Evolutionary conservation across 2,113 vertebrate genomes (phyloP), one percentile per base, ranked within the genome.

Genomic region (Fulmarus glacialis): DNA sequence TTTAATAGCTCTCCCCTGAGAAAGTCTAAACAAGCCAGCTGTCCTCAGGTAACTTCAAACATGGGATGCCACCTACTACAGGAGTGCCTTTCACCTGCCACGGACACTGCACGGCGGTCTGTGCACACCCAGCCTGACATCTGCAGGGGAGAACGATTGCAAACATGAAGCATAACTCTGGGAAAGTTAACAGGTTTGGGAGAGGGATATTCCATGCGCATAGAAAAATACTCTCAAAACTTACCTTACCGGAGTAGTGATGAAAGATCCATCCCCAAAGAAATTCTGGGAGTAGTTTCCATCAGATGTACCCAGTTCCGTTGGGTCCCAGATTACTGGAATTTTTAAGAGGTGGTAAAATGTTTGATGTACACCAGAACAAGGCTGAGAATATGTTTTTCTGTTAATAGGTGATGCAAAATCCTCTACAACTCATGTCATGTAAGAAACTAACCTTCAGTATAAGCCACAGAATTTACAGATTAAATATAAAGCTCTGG

Each of bases 311-410:
- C 7, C 36, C 34, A 22, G 8, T 47, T 87, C 30, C 13, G 13
- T 1, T 43, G 4, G 2, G 11, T 67, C 6, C 2, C 36, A 50
- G 8, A 56, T 27, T 21, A 38, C 9, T 1, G 4, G 6, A n/a
- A 48, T 59, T 55, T 71, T 85, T 4, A 18, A 60, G 75, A 70
- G 24, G 11, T 45, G 16, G 15, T 55, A n/a, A 89, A 27, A 89
- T 16, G 6, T 72, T 56, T 43, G 9, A 16, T 27, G n/a, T 18
- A 20, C 9, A 30, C 15, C 32, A 84, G 29, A 45, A 27, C 6
- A 77, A 50, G n/a, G 19, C 12, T 71, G 36, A 63, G 30, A 53
- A 32, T 2, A 59, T 38, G 13, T 9, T 71, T 78, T 53, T 34
- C 15, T 89, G 55, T 62, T 79, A 72, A 59, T 5, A 60, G 9